Base-by-base conservation (phyloP, 2,797 vertebrate genomes). In the Gobionotothen gibberifrons region DNA sequence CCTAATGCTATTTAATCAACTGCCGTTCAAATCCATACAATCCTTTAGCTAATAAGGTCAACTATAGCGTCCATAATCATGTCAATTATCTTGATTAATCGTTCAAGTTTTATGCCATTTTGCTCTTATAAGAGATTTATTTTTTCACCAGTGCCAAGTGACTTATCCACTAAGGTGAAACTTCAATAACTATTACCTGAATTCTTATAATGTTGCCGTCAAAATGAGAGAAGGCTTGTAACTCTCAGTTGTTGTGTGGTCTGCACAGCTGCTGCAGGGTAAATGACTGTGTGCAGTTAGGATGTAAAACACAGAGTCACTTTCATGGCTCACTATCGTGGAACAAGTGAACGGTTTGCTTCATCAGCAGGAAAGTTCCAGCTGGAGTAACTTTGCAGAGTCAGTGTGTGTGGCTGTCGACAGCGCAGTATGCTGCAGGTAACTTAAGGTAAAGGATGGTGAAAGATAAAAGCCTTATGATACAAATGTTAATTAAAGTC, bases 221-320 rank as follows among this genome's bases (percentile, higher is more conserved):
- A 14, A 40, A 70, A 69, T 26, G 55, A 52, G 55, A 69, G 81
- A 60, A 66, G 44, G 32, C 40, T 64, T 0, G 2, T 53, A 16
- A 57, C 56, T 65, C n/a, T 0, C 39, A 7, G 61, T 64, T 72
- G 70, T 26, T 48, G 58, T 60, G 26, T 47, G 59, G 69, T 49
- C 43, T 44, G 48, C 19, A 9, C 71, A 49, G 81, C 76, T 58
- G 59, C 80, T 74, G 71, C 54, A 3, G 52, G 55, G 67, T 55
- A 66, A 80, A 85, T 79, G 21, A 75, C 76, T 44, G 3, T 36
- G 44, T 74, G 76, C 81, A 43, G 74, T 78, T 71, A 22, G 76
- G 85, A 85, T 87, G 85, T 86, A 78, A 85, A 90, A 81, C 85
- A 85, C 73, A 13, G 75, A 86, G 81, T 87, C 83, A 87, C 81